phyloP scores from a whole-genome alignment of 2,797 vertebrate species.

The Potorous gilbertii region DNA sequence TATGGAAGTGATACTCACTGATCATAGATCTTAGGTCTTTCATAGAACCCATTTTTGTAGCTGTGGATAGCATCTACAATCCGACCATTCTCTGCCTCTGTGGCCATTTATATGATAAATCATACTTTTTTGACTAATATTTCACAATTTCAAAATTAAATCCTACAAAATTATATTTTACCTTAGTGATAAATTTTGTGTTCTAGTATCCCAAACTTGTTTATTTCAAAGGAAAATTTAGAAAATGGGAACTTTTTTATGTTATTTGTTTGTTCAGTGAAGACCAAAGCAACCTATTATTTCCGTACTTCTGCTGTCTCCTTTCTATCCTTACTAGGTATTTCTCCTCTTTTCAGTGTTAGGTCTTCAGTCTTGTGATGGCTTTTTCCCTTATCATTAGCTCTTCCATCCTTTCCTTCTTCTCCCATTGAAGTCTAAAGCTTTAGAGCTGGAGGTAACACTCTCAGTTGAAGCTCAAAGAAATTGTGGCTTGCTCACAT shows the following conservation, averaged over 20 bases:
- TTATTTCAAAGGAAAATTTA: not conserved
- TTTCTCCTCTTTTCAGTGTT: not conserved
- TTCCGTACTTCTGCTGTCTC: not conserved
- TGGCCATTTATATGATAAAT: not conserved
- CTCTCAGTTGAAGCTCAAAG: not conserved
- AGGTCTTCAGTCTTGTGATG: not conserved
- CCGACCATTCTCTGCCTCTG: not conserved
- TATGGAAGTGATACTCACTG: conserved; percentile 1
- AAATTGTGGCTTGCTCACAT: not conserved
- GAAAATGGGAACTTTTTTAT: not conserved
- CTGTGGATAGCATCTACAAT: conserved; percentile 12
- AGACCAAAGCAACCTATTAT: not conserved
- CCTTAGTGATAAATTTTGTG: too few relatives aligned
- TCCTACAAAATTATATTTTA: not conserved
- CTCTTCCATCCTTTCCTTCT: not conserved
- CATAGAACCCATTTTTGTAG: conserved; percentile 3
- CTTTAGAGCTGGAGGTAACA: not conserved
- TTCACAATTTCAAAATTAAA: conserved; percentile 35
- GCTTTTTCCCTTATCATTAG: not conserved
- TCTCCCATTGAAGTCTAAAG: not conserved
- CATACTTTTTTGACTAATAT: conserved; percentile 44
- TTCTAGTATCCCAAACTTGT: not conserved
- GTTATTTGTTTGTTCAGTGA: not conserved
- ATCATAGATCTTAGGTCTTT: conserved; percentile 7
- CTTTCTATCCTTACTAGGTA: not conserved